These are phyloP conservation scores for Drosophila fungiperda DNA, from an alignment of 2,888 invertebrate species.

Conservation along the genomic window DNA sequence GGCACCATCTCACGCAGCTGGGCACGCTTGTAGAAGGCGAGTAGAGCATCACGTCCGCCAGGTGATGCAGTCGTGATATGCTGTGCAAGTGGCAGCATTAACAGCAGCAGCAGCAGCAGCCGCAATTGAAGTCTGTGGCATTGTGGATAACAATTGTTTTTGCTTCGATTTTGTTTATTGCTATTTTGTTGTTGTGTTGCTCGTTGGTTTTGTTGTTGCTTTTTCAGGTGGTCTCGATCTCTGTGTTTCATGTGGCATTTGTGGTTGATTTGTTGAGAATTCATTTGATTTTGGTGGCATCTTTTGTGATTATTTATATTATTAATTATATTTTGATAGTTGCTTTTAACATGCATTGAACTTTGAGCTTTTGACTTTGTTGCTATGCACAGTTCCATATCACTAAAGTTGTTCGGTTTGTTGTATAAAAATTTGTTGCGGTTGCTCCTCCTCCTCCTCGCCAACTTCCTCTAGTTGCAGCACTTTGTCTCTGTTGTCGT, in stretches of 20 bases:
- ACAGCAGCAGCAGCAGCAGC: slow-evolving; percentile 55
- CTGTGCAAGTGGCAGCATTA: slow-evolving; percentile 46
- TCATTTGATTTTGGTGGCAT: slow-evolving; percentile 75
- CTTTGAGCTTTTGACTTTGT: slow-evolving; percentile 76
- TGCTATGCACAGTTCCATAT: slow-evolving; percentile 78
- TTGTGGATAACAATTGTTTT: slow-evolving; percentile 32
- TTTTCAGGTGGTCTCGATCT: slow-evolving; percentile 72
- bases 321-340: slow-evolving; percentile 72
- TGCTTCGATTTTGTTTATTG: slow-evolving; percentile 43
- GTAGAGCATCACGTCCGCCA: slow-evolving; percentile 66
- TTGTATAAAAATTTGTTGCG: slow-evolving; percentile 18
- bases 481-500: slow-evolving; percentile 25
- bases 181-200: slow-evolving; percentile 52
- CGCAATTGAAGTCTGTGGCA: slow-evolving; percentile 50
- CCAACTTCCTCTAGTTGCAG: slow-evolving; percentile 37
- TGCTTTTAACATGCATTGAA: slow-evolving; percentile 69
- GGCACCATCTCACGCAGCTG: slow-evolving; percentile 63
- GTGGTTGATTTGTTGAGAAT: slow-evolving; percentile 52
- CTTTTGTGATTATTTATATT: slow-evolving; percentile 61
- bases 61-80: slow-evolving; percentile 37
- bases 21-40: slow-evolving; percentile 77
- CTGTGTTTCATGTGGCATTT: slow-evolving; percentile 60
- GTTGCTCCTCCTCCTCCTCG: neutral
- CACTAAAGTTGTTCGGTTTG: slow-evolving; percentile 56
- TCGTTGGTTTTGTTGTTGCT: slow-evolving; percentile 76